Evolutionary conservation across 2,797 vertebrate species (phyloP), one percentile per base, ranked within the genome.

Genomic region (Allobates femoralis): DNA sequence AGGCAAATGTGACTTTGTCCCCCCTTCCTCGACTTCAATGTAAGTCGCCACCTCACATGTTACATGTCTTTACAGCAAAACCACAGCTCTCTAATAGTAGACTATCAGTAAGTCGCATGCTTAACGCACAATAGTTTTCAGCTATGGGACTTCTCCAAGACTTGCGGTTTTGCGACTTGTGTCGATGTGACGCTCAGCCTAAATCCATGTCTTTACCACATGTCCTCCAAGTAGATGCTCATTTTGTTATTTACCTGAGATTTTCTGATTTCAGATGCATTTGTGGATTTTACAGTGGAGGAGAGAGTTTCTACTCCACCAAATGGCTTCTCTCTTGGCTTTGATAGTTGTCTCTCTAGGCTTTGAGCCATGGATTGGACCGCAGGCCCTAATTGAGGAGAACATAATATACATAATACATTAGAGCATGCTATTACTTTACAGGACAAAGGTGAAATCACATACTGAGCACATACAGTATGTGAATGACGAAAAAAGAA

Each of bases 291-390:
- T 1, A 37, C 50, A 8, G 2, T 89, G 85, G 73, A 90, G 79
- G 26, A 37, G 2, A 85, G 0, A 53, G 90, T 89, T 58, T 85
- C 90, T 37, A 91, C 89, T 11, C 92, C 85, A 1, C 91, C 87
- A 0, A 76, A 14, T 10, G 91, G 91, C 73, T 88, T 92, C 89
- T 12, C 91, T 16, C 51, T 75, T 1, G 83, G 77, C 1, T 41
- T 85, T 64, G 85, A 92, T 18, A 91, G 89, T 79, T 86, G 66
- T 53, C 89, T 92, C 89, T 94, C 92, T 0, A 93, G 81, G 79
- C 88, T 91, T 85, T 84, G 93, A 46, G 88, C 90, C 60, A 90
- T 84, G 0, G 69, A 90, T 66, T 93, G 89, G 3, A 93, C 90
- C 78, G 90, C 77, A 1, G 90, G 92, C 55, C 89, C 95, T 95